Base-by-base conservation (phyloP, 2,888 invertebrate species). In the Epinotia bilunana region DNA sequence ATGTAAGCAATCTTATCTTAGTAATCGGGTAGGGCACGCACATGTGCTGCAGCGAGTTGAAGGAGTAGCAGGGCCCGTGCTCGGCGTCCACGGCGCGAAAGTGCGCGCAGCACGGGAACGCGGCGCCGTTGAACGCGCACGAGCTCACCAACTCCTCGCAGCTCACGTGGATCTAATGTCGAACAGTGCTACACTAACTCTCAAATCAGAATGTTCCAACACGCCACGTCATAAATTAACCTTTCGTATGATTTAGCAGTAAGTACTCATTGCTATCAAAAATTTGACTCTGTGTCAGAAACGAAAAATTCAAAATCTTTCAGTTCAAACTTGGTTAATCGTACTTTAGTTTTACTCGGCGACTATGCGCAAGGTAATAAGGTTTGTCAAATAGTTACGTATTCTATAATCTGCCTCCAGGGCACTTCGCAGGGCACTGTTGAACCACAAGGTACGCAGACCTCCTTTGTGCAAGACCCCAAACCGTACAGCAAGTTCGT, bases 41-140 rank as follows among this genome's bases (percentile, higher is more conserved):
- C 95, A 84, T 87, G 79, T 88, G 88, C 80, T 95, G 95, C 73
- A 92, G 83, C 12, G 94, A 94, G 84, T 95, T 95, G 78, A 95
- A 91, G n/a, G 91, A 89, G 80, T 88, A 95, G 79, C 95, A 95
- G 60, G 87, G 82, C 20, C 95, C 95, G 76, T 91, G 83, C 79
- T 95, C 95, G 0, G 95, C 95, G 72, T 95, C 92, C 0, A 95
- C 88, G 2, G 78, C 76, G 11, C 83, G 84, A 80, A 95, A 95
- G 76, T 89, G 87, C 46, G 89, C 79, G 78, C 95, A 95, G 82
- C 95, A 95, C 79, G 94, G 84, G 75, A 95, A 94, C 57, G 81
- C 78, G 46, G 82, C 76, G 1, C 87, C 84, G 77, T 93, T 93
- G 89, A 94, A 95, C 28, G 83, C 84, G 80, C 95, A 95, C n/a